Evolutionary conservation across 2,797 vertebrate genomes (phyloP).

Genomic region (Dendrocincla fuliginosa): DNA sequence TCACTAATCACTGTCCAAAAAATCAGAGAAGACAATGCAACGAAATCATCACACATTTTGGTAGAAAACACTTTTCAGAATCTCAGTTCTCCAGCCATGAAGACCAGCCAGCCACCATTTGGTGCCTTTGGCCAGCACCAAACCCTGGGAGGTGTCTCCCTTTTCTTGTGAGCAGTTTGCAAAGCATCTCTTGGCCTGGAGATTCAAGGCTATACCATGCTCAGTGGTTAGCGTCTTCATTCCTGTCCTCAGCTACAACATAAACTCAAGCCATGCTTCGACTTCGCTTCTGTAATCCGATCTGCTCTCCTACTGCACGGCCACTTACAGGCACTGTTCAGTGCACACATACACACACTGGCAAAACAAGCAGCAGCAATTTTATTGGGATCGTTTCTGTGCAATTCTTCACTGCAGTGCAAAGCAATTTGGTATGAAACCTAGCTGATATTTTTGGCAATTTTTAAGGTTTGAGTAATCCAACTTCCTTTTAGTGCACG

Average conservation of each 20-base stretch:
- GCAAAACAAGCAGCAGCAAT: not conserved
- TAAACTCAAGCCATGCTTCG: not conserved
- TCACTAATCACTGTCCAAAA: not conserved
- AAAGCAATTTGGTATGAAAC: not conserved
- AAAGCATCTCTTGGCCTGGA: not conserved
- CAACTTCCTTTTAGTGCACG: not conserved
- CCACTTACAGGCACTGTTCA: not conserved
- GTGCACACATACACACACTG: not conserved
- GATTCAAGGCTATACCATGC: not conserved
- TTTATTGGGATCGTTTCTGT: not conserved
- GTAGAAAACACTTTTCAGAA: not conserved
- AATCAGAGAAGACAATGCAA: not conserved
- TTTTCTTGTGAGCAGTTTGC: not conserved
- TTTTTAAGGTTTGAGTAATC: not conserved
- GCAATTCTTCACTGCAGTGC: not conserved
- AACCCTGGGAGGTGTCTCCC: not conserved
- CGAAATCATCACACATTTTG: not conserved
- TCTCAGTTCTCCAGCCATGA: not conserved
- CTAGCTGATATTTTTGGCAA: not conserved
- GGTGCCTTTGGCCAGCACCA: not conserved
- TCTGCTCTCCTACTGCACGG: not conserved
- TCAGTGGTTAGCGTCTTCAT: not conserved
- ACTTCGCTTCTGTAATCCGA: not conserved
- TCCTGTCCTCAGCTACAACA: not conserved
- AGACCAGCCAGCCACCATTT: not conserved